These are phyloP conservation scores for Enoplosus armatus DNA, from an alignment of 2,797 vertebrate genomes.

Conservation along the genomic window DNA sequence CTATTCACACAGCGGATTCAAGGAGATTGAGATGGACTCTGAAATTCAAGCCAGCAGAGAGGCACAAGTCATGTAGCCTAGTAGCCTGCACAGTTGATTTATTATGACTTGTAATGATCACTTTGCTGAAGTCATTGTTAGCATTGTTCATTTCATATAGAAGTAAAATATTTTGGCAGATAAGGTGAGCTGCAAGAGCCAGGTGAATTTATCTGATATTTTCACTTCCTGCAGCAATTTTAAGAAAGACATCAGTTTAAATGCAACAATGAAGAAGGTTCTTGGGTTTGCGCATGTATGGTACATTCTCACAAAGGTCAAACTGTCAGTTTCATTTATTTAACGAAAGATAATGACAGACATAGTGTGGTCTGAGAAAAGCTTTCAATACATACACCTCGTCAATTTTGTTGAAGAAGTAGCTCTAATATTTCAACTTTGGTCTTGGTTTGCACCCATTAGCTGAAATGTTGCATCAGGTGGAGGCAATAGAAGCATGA, in stretches of 20 bases:
- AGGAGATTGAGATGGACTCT: conserved; percentile 21
- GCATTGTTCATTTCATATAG: background rate
- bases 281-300: background rate
- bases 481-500: conserved; percentile 39
- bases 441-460: conserved; percentile 58
- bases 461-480: conserved; percentile 72
- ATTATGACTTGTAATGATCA: conserved; percentile 6
- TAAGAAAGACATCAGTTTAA: background rate
- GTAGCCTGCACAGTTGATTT: background rate
- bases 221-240: background rate
- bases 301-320: background rate
- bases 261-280: background rate
- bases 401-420: background rate
- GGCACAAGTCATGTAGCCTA: conserved; percentile 7
- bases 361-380: background rate
- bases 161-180: conserved; percentile 3
- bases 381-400: background rate
- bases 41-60: conserved; percentile 34
- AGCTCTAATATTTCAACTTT: conserved; percentile 6
- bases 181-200: background rate
- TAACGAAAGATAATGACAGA: background rate
- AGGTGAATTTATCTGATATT: background rate
- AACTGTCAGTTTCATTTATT: background rate
- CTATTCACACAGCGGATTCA: conserved; percentile 43
- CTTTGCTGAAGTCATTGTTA: background rate